Base-by-base conservation (phyloP, 2,888 invertebrate genomes). In the Microctonus aethiopoides region DNA sequence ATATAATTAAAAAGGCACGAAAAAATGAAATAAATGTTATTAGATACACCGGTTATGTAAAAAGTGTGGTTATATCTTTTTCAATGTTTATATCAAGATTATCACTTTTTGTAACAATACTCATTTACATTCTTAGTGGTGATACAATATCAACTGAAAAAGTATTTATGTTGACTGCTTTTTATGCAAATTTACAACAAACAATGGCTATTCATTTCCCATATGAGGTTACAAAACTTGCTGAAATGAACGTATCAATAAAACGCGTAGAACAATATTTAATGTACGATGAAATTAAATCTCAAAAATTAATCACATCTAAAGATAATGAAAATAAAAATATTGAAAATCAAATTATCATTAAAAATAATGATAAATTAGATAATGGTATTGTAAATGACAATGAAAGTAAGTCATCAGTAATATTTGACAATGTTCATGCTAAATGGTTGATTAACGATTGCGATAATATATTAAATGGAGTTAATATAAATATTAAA, bases 201-300 rank as follows among this genome's bases (percentile, higher is more conserved):
- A 92, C 94, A 13, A 93, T 97, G 92, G 95, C 95, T 0, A 92
- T 96, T 13, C 94, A 94, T 87, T 94, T 97, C 78, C 97, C 98
- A 0, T 92, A 93, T 88, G 94, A 92, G 80, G 92, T 96, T 76
- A 92, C 93, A 2, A 93, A 93, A 88, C 89, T 93, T 39, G 93
- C 95, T 0, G 96, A 96, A 87, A 92, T 92, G 0, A 86, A 90
- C 29, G 93, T 96, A 63, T 93, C 95, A 9, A 86, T 70, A 16
- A 66, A 32, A 70, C 70, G 70, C 16, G 32, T 70, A 16, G 16
- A 70, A 54, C 16, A 65, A 29, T 65, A 61, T 39, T 7, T 70
- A 54, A 75, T 88, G 72, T 88, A 88, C 77, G 89, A 89, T 7
- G 90, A 90, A 80, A 78, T 87, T 70, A 76, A 67, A 16, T n/a